These are phyloP conservation scores for Grantiella picta DNA, from an alignment of 2,113 vertebrate species.

Conservation along the genomic window DNA sequence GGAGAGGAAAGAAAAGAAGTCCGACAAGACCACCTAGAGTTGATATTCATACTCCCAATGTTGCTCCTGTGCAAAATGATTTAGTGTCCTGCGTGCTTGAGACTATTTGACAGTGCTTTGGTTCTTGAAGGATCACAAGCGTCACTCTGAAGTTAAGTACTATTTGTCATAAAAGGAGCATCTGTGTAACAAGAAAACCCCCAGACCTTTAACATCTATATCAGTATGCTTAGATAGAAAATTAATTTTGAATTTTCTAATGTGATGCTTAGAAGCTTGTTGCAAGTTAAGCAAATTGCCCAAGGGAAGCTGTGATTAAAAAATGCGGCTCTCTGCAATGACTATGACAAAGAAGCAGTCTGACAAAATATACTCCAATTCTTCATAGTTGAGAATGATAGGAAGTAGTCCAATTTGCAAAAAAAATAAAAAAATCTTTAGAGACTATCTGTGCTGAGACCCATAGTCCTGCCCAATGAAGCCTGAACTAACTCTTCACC, in stretches of 20 bases:
- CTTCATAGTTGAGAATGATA: not conserved
- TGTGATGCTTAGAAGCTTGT: not conserved
- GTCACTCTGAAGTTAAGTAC: not conserved
- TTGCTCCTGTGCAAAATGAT: not conserved
- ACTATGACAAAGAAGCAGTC: not conserved
- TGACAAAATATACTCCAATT: not conserved
- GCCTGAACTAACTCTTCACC: not conserved
- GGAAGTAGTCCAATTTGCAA: not conserved
- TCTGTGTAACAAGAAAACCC: not conserved
- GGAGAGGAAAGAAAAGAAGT: not conserved
- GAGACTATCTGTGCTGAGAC: not conserved
- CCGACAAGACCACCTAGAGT: not conserved
- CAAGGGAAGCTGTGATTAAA: not conserved
- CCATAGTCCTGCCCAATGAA: not conserved
- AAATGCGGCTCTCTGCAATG: not conserved
- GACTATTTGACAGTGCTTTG: not conserved
- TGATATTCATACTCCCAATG: not conserved
- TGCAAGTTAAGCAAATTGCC: not conserved
- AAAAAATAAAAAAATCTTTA: not conserved
- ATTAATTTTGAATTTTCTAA: not conserved
- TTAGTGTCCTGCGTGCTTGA: not conserved
- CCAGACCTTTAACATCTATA: not conserved
- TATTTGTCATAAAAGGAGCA: not conserved
- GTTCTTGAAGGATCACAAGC: not conserved
- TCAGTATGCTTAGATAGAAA: not conserved